Base-by-base conservation (phyloP, 1,140 invertebrate species). In the Heliconius nattereri region DNA sequence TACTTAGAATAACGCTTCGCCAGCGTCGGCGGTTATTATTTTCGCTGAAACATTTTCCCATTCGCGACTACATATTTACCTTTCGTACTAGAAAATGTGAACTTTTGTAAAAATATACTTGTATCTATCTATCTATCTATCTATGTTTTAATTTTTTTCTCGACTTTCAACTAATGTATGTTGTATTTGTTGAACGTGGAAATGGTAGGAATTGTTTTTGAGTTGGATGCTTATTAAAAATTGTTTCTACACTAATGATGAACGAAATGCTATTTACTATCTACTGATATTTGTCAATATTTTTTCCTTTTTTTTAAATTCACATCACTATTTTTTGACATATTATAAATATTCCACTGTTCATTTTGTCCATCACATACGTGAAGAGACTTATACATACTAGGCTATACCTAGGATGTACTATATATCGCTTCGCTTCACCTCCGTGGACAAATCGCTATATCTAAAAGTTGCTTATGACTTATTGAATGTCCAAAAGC, bases 1-100 rank as follows among this genome's bases (percentile, higher is more conserved):
- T 66, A 66, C 60, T 66, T 66, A 66, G 60, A 66, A 66, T 66
- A 66, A 66, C 60, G 60, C 26, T 66, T 66, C 57, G 57, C 23
- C 57, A 66, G 16, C 57, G 57, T 13, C 57, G 26, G 26, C 6
- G 26, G 23, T 66, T 66, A 66, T 66, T 66, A 66, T 66, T 66
- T 66, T 26, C 60, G 5, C 11, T 29, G 23, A 16, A 66, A 66
- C 26, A 66, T 66, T 66, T 66, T 66, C 3, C 26, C 60, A 66
- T 66, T 66, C 23, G 26, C 60, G 3, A 29, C 23, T 66, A 66
- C 60, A 66, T 66, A 66, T 66, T 66, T 66, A 16, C 60, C 11
- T 66, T 29, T 26, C 60, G 26, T 66, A 66, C 26, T 7, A 26
- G 23, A 66, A 66, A 23, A 66, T 66, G 3, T 29, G 11, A 66